Base-by-base conservation (phyloP, 2,113 vertebrate genomes). In the Oophaga pumilio region DNA sequence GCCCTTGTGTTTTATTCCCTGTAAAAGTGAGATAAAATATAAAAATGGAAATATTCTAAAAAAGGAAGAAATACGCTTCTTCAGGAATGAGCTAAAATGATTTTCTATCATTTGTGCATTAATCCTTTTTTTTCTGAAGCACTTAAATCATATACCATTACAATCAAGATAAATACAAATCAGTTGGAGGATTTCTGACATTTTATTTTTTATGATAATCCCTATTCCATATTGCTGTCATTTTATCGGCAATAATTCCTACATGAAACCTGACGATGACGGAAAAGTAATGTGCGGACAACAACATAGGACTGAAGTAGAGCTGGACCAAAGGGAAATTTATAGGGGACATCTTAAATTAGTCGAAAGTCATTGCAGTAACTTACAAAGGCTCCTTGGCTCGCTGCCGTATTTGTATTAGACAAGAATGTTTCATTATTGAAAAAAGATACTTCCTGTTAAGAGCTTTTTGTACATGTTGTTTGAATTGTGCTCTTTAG, bases 201-300 rank as follows among this genome's bases (percentile, higher is more conserved):
- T 84, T 88, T 83, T 83, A 88, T 84, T 83, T 87, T 88, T 84
- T 84, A 88, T 88, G 87, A 88, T 84, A 77, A 88, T 88, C 24
- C 81, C 59, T 57, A n/a, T 82, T 78, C 57, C 60, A 84, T 84
- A 76, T 88, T 76, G 87, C 68, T 76, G 80, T 84, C 71, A 77
- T 69, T 83, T 83, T 83, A 88, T 56, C 26, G 49, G 87, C 73
- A 83, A 84, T 88, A 84, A 84, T 77, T 88, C 59, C 81, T 88
- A 76, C 59, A 84, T 53, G 87, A 77, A 68, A 84, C 69, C 59
- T 84, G 66, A 88, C 80, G 73, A 84, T 84, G 81, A 88, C 76
- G 59, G 79, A 49, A 87, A 84, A 88, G 80, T 82, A 66, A 88
- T 84, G 81, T 76, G 60, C 73, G 77, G 86, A 76, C 86, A 83